phyloP scores from a whole-genome alignment of 2,113 vertebrate species.

The Australoheros scitulus region DNA sequence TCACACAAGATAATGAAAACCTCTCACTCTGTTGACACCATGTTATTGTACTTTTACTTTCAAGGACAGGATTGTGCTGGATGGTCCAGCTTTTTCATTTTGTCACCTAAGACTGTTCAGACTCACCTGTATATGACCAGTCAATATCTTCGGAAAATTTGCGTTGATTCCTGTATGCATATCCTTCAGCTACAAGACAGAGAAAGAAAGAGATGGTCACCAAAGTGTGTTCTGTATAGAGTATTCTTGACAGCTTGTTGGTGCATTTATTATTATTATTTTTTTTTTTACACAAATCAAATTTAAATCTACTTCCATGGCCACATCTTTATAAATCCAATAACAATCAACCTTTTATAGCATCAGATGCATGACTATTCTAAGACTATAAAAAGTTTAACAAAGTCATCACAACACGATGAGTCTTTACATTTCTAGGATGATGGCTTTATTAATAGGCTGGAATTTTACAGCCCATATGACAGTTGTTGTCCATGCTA shows the following conservation, averaged over 20 bases:
- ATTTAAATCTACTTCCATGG: not conserved
- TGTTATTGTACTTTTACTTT: not conserved
- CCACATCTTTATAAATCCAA: not conserved
- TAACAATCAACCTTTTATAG: no score
- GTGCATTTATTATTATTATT: not conserved
- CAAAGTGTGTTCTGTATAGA: not conserved
- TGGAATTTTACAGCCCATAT: no score
- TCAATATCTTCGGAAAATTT: slow-evolving; percentile 93
- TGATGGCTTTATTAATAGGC: no score
- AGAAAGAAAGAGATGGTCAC: not conserved
- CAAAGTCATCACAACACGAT: no score
- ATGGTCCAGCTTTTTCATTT: not conserved
- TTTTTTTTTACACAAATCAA: no score
- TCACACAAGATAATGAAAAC: not conserved
- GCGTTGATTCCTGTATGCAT: slow-evolving; percentile 89
- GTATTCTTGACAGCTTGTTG: not conserved
- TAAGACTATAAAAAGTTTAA: no score
- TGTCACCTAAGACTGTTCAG: not conserved
- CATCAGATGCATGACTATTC: no score
- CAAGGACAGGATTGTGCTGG: not conserved
- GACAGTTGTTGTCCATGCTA: no score
- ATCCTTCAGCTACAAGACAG: slow-evolving; percentile 81
- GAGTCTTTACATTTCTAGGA: no score
- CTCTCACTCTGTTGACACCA: not conserved
- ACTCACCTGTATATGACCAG: slow-evolving; percentile 95